Evolutionary conservation across 2,888 invertebrate species (phyloP), one percentile per base, ranked within the genome.

Genomic region (Eueremaeus valkanovi): DNA sequence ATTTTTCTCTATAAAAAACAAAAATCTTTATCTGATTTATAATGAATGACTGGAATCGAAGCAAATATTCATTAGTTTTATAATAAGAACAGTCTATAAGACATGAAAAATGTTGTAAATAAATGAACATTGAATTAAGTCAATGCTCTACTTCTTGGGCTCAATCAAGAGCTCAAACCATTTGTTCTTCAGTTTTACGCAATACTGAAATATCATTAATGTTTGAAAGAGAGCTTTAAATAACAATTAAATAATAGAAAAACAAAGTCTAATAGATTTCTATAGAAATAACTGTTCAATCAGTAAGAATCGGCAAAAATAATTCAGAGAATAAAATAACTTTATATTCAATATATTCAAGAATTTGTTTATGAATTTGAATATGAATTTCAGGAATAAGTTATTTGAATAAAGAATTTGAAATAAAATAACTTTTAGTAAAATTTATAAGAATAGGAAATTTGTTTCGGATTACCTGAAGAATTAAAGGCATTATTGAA

Each of bases 21-120:
- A 21, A 55, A 55, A 6, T 24, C 13, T 24, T 55, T 55, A 36
- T 45, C 16, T 16, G 11, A 45, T 45, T 55, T 55, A 55, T 55
- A 55, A 55, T 55, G 21, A 55, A 55, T 55, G 29, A 55, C 8
- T 55, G 8, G 24, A 55, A 55, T 55, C 11, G 24, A 55, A 55
- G 27, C 55, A 55, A 55, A 55, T 55, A 16, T 24, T 55, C 55
- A 55, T 55, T 55, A 55, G 21, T 21, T 55, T 45, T 16, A 55
- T 24, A 55, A 21, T 55, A 55, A 29, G 55, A 55, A 8, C 8
- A 21, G 24, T 21, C 8, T 63, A 33, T 33, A 31, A n/a, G 63
- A 63, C 63, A 63, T 63, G 36, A 63, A 63, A 63, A 63, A 36
- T 63, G 21, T 18, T 63, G 63, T 63, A 16, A 63, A 27, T 31